phyloP scores from a whole-genome alignment of 2,113 vertebrate genomes.

The Progne subis region DNA sequence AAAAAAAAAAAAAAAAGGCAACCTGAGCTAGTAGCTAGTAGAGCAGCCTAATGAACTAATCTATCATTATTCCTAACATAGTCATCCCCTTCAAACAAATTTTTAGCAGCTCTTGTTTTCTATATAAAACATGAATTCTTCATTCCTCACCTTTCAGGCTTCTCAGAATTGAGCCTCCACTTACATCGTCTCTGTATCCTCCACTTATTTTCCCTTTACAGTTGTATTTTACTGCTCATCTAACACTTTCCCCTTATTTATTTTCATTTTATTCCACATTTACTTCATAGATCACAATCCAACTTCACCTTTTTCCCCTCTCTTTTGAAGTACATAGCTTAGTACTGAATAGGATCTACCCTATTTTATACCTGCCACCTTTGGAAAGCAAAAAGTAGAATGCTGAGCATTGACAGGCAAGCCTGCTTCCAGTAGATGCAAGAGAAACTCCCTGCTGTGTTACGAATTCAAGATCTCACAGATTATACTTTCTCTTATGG shows the following conservation, averaged over 20 bases:
- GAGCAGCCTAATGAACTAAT: neutral
- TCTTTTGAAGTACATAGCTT: neutral
- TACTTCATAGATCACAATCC: neutral
- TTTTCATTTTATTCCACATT: neutral
- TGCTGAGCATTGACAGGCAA: neutral
- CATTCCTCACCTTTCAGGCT: neutral
- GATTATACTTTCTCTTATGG: neutral
- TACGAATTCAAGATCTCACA: neutral
- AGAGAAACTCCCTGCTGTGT: neutral
- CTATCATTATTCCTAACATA: neutral
- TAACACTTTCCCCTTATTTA: neutral
- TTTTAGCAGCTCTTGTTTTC: neutral
- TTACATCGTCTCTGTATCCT: neutral
- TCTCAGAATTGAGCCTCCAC: neutral
- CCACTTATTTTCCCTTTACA: neutral
- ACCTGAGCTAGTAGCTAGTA: neutral
- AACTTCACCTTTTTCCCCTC: neutral
- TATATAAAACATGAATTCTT: neutral
- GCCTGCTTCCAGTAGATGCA: neutral
- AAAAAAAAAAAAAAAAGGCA: neutral
- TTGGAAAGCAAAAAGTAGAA: neutral
- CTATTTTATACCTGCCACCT: neutral
- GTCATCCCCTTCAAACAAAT: neutral
- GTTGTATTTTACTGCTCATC: neutral
- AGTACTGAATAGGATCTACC: neutral